Base-by-base conservation (phyloP, 2,113 vertebrate genomes). In the Muntiacus reevesi region DNA sequence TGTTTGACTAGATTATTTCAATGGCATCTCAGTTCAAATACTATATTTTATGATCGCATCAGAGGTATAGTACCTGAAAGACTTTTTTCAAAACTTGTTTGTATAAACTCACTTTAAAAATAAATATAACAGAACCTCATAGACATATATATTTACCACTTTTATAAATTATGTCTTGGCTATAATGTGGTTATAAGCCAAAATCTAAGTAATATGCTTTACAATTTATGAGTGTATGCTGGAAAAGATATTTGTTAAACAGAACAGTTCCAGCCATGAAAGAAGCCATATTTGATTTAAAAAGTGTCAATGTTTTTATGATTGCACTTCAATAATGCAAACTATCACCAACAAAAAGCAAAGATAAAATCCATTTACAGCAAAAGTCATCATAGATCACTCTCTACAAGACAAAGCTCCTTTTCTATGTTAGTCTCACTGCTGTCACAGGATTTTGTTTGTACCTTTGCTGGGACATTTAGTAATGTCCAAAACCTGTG, bases 91-190 rank as follows among this genome's bases (percentile, higher is more conserved):
- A 84, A 95, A 94, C 23, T 85, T 85, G 19, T 57, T 0, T 11
- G 52, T 71, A 57, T 86, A 86, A 90, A 92, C 4, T 82, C 15
- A 57, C 7, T 82, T 12, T 55, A 57, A 87, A 94, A 92, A 62
- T 71, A 71, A 76, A 64, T 23, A 82, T 71, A 47, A 55, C 1
- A 87, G 74, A 74, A 84, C 43, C 1, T 57, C 23, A 64, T 79
- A 60, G 36, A 7, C 17, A 57, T 50, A 40, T 45, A 45, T 45
- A 47, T 78, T 71, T 82, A 59, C 59, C 40, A 89, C 2, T 50
- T 95, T 92, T 95, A 91, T 93, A 91, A 88, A 67, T n/a, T 95
- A 82, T 71, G 27, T 87, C 28, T 93, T 40, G 28, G 30, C n/a
- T 14, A 84, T 30, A 79, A 3, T 62, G 1, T 89, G 28, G 43